Conservation (phyloP, 2,797 vertebrate species). For the Heliangelus exortis region DNA sequence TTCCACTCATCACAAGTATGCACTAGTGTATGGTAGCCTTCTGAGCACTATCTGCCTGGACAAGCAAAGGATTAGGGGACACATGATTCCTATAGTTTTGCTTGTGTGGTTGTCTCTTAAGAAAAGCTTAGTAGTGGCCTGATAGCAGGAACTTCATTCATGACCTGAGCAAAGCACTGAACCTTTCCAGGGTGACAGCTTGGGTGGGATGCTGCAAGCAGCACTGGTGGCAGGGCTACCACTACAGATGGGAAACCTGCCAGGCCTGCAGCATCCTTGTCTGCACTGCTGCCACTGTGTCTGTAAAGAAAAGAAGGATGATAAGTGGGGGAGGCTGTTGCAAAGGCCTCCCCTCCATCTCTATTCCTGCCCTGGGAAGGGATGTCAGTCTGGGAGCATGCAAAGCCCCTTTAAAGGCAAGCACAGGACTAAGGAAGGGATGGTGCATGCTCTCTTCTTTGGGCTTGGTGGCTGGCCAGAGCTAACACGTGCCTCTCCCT, state of each 20-base stretch:
- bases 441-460: not conserved
- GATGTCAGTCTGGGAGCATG: not conserved
- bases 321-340: not conserved
- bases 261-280: not conserved
- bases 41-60: not conserved
- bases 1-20: not conserved
- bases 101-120: not conserved
- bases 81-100: not conserved
- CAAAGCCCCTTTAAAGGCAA: not conserved
- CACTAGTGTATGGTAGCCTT: not conserved
- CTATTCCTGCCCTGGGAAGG: not conserved
- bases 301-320: not conserved
- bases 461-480: not conserved
- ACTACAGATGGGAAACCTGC: not conserved
- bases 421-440: not conserved
- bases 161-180: not conserved
- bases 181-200: not conserved
- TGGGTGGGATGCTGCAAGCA: not conserved
- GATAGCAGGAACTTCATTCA: not conserved
- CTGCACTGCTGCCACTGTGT: not conserved
- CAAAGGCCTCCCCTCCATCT: not conserved
- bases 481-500: not conserved
- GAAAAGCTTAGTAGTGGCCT: not conserved
- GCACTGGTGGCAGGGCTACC: not conserved
- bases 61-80: not conserved